phyloP scores from a whole-genome alignment of 2,888 invertebrate genomes.

The Chrysotoxum bicinctum region DNA sequence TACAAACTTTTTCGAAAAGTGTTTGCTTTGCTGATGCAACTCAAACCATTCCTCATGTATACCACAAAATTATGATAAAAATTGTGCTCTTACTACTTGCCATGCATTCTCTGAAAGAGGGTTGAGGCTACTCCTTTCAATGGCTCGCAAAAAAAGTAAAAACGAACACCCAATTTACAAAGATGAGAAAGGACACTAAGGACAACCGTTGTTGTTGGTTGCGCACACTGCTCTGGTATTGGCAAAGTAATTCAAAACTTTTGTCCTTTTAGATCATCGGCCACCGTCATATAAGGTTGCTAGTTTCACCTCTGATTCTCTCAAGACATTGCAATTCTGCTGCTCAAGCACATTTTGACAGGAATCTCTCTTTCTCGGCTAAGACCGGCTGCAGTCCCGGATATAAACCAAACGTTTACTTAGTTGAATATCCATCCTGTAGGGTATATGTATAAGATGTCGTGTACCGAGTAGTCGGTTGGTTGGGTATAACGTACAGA shows the following conservation, averaged over 20 bases:
- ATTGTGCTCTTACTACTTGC: constrained; percentile 24
- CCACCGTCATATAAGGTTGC: constrained; percentile 67
- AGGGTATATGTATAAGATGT: constrained; percentile 3
- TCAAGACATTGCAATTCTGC: constrained; percentile 67
- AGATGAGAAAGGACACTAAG: constrained; percentile 15
- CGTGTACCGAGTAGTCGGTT: not conserved
- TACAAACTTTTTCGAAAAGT: constrained; percentile 54
- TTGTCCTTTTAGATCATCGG: constrained; percentile 57
- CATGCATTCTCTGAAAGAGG: constrained; percentile 32
- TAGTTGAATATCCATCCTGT: constrained; percentile 64
- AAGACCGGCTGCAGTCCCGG: constrained; percentile 36
- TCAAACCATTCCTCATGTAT: constrained; percentile 9
- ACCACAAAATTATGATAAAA: constrained; percentile 18
- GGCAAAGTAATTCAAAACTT: constrained; percentile 68
- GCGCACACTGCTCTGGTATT: not conserved
- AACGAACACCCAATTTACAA: not conserved
- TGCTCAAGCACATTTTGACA: constrained; percentile 63
- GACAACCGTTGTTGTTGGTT: constrained; percentile 9
- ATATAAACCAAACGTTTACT: constrained; percentile 72
- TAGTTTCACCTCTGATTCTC: constrained; percentile 52
- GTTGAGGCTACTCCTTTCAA: not conserved
- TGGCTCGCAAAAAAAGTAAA: constrained; percentile 1
- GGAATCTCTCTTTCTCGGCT: constrained; percentile 1
- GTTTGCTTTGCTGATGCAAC: constrained; percentile 49
- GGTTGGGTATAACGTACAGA: constrained; percentile 5